A percentile compares a stretch with the other conserved stretches of the same genome.
Conservation (phyloP, 2,888 invertebrate species). For the Herminia tarsipennalis region DNA sequence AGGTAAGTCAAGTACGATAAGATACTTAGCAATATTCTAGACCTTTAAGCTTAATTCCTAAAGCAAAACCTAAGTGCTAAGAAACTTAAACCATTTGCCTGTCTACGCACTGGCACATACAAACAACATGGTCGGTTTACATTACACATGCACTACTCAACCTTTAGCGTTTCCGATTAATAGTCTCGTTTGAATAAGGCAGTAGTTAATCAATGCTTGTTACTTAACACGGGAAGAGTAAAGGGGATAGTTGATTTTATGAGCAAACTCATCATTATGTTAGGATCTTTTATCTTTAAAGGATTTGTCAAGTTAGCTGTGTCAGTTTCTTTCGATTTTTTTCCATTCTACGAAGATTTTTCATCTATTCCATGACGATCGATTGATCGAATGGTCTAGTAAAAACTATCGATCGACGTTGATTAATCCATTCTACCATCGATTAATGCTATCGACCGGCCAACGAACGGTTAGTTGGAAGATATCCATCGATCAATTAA, state of each 20-base stretch:
- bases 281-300: too few relatives aligned
- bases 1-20: background rate
- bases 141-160: background rate
- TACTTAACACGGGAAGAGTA: constrained; percentile 7
- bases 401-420: too few relatives aligned
- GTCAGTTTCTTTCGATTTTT: too few relatives aligned
- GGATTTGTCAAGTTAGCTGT: too few relatives aligned
- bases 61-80: background rate
- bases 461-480: too few relatives aligned
- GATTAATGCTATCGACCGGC: too few relatives aligned
- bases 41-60: background rate
- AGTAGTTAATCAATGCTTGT: constrained; percentile 24
- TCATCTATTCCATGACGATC: too few relatives aligned
- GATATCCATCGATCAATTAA: too few relatives aligned
- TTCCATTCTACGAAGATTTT: too few relatives aligned
- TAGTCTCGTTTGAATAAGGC: constrained; percentile 16
- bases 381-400: too few relatives aligned
- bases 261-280: background rate
- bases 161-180: constrained; percentile 3
- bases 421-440: too few relatives aligned
- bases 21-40: background rate
- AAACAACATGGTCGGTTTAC: background rate
- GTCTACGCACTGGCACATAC: background rate
- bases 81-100: background rate
- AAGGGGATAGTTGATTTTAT: background rate